These are phyloP conservation scores for Tetrax tetrax DNA, from an alignment of 2,113 vertebrate genomes.

Conservation along the genomic window DNA sequence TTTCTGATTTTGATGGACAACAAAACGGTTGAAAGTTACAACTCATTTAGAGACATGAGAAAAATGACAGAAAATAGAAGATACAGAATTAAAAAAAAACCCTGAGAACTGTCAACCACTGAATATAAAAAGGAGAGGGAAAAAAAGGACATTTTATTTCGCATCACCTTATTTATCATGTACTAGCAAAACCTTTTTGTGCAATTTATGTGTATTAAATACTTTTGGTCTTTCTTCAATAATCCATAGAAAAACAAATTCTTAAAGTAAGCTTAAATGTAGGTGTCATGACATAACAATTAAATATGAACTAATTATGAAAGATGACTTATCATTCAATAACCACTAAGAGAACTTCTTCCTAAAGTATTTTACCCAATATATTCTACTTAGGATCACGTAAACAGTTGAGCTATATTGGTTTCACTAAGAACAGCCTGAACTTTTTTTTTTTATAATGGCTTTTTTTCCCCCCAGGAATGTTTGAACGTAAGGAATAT, in stretches of 20 bases:
- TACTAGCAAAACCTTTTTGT: background rate
- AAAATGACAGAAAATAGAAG: constrained; percentile 24
- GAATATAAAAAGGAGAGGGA: background rate
- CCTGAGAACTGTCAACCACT: background rate
- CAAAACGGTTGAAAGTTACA: constrained; percentile 20
- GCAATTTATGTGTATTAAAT: background rate
- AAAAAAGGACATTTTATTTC: background rate
- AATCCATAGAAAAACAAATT: background rate
- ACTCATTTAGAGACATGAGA: constrained; percentile 1
- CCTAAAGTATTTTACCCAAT: background rate
- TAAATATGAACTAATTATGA: background rate
- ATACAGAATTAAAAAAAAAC: background rate
- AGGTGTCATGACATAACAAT: background rate
- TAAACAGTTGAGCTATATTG: background rate
- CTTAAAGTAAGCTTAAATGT: background rate
- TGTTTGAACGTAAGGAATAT: background rate
- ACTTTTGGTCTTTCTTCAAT: background rate
- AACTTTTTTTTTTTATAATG: background rate
- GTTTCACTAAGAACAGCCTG: background rate
- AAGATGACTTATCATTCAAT: background rate
- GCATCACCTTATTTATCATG: background rate
- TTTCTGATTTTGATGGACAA: constrained; percentile 49
- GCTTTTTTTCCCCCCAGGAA: background rate
- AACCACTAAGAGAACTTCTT: background rate
- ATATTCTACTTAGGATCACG: background rate